These are phyloP conservation scores for Trichomycterus rosablanca DNA, from an alignment of 2,113 vertebrate genomes.

Conservation along the genomic window DNA sequence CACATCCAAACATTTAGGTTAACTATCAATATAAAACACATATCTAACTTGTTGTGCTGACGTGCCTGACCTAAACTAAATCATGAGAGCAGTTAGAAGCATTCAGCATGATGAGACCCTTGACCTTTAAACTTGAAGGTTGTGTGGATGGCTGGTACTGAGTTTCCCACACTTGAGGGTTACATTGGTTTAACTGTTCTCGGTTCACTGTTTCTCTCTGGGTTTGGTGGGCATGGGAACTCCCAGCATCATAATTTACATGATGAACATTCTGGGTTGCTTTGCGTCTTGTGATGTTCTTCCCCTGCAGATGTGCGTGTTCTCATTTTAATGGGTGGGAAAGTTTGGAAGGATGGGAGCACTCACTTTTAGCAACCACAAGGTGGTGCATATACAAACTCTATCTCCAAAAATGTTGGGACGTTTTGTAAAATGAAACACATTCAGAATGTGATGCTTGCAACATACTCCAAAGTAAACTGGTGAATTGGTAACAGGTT, in stretches of 20 bases:
- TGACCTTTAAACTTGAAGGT: conserved; percentile 45
- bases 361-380: conserved; percentile 20
- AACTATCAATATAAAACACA: no score
- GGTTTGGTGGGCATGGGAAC: conserved; percentile 63
- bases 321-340: background rate
- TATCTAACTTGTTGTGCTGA: no score
- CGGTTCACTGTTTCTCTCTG: conserved; percentile 17
- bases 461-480: no score
- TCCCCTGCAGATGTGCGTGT: background rate
- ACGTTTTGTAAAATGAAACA: no score
- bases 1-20: no score
- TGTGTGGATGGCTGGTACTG: conserved; percentile 31
- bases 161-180: conserved; percentile 38
- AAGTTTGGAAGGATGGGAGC: conserved; percentile 5
- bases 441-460: no score
- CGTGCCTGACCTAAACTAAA: background rate
- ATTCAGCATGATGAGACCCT: conserved; percentile 21
- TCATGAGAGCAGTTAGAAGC: conserved; percentile 4
- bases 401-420: no score
- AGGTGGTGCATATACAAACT: conserved; percentile 14
- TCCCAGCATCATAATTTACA: conserved; percentile 12
- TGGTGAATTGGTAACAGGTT: no score
- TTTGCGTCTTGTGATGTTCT: background rate
- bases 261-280: background rate
- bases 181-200: conserved; percentile 55